Percentiles rank a stretch among this genome's conserved stretches.
Conservation (phyloP, 2,113 vertebrate genomes). For the Heterotis niloticus region DNA sequence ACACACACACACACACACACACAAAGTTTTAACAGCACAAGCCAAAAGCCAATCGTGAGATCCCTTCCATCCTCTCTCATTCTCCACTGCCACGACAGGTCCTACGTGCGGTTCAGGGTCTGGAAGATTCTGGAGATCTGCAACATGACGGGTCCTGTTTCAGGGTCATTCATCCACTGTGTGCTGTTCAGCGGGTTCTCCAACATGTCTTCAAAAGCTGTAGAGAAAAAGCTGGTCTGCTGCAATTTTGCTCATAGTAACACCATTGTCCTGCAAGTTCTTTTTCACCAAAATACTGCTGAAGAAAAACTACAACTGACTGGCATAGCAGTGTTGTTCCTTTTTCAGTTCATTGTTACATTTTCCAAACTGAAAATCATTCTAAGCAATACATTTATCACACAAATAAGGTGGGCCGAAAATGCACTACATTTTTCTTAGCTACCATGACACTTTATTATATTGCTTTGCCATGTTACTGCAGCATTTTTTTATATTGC, state of each 20-base stretch:
- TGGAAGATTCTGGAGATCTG: constrained; percentile 99
- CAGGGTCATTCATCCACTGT: constrained; percentile 99
- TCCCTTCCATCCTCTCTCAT: constrained; percentile 20
- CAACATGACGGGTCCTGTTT: constrained; percentile 96
- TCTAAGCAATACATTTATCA: not conserved
- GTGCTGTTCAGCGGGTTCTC: constrained; percentile 98
- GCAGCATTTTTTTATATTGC: not conserved
- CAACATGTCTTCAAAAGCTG: constrained; percentile 96
- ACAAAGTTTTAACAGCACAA: constrained; percentile 23
- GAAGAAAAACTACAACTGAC: not conserved
- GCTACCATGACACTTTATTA: not conserved
- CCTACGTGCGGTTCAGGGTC: constrained; percentile 94
- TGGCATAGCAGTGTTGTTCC: not conserved
- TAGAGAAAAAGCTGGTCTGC: constrained; percentile 18
- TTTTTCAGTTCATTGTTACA: not conserved
- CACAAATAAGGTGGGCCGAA: not conserved
- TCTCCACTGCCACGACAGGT: constrained; percentile 18
- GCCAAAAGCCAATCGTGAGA: not conserved
- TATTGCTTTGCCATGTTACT: not conserved
- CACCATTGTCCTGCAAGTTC: too few relatives aligned
- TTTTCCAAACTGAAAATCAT: not conserved
- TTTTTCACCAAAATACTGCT: not conserved
- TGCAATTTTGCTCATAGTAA: not conserved
- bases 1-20: constrained; percentile 45
- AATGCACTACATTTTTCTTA: not conserved